These are phyloP conservation scores for Mustela erminea DNA, from an alignment of 2,797 vertebrate species.

Conservation along the genomic window DNA sequence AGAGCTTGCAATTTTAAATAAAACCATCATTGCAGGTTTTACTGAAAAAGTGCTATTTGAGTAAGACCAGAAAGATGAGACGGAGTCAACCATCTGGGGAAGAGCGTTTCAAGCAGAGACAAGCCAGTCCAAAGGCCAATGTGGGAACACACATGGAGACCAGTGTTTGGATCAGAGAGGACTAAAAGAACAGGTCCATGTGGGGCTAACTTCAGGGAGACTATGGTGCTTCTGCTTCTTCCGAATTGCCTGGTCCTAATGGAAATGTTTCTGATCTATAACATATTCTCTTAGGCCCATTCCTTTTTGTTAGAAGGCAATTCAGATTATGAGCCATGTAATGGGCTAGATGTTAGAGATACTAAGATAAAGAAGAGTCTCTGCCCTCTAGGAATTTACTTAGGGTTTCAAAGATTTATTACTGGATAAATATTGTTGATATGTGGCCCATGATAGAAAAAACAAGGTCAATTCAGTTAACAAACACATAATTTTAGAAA, in stretches of 20 bases:
- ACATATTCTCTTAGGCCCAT: not conserved
- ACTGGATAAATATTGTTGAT: not conserved
- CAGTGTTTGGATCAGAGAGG: not conserved
- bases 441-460: not conserved
- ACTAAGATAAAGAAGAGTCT: not conserved
- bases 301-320: constrained; percentile 42
- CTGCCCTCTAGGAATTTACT: constrained; percentile 5
- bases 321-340: not conserved
- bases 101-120: not conserved
- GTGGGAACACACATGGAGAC: not conserved
- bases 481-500: constrained; percentile 7
- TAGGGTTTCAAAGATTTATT: constrained; percentile 47
- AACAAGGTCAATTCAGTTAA: constrained; percentile 4
- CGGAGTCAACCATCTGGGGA: not conserved
- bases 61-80: not conserved
- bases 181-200: not conserved
- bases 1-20: not conserved
- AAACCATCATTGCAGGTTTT: not conserved
- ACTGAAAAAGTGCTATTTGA: not conserved
- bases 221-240: constrained; percentile 2
- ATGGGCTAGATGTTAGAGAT: not conserved
- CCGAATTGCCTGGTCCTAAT: not conserved
- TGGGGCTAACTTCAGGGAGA: not conserved
- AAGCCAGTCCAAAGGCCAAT: not conserved
- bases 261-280: constrained; percentile 36